Evolutionary conservation across 2,113 vertebrate species (phyloP), one percentile per base, ranked within the genome.

Genomic region (Ochotona curzoniae): DNA sequence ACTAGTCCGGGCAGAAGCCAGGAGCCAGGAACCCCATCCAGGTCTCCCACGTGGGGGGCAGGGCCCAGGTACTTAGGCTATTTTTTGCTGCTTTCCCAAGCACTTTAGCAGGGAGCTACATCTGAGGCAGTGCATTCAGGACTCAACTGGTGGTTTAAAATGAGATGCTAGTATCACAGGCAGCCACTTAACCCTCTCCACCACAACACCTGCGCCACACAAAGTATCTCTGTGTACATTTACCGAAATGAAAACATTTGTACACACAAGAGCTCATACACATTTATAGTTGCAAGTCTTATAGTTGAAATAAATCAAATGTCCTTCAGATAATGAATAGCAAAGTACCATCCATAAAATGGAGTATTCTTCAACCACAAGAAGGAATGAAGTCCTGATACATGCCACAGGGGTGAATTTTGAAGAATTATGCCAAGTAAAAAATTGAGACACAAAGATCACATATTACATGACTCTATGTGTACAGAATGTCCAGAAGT

Each of bases 361-460:
- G 5, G 28, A 84, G 5, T 35, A 75, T 9, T 25, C 75, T 51
- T 30, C 49, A 32, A 81, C 32, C 61, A 90, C 20, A 57, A 83
- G 89, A 83, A 82, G 26, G 26, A 80, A 82, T 85, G 20, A 89
- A 74, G n/a, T 49, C 78, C 54, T 83, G 18, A 85, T 21, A 38
- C 38, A 79, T 38, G 25, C 11, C 35, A 87, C 32, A 73, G 12
- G 66, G 47, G 67, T 61, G 64, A 89, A 70, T 61, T 21, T 26
- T 84, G 13, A 88, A n/a, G n/a, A n/a, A 83, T 15, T 25, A 78
- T 5, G 38, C 38, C 60, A 82, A 89, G 64, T 30, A 74, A 66
- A 87, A 25, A 38, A 76, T 44, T 8, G 26, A 91, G 67, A 93
- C 20, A 64, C 10, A 87, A 67, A 67, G 28, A 35, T 38, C 9